Evolutionary conservation across 1,140 invertebrate genomes (phyloP), one percentile per base, ranked within the genome.

Genomic region (Polypedilum pembai): DNA sequence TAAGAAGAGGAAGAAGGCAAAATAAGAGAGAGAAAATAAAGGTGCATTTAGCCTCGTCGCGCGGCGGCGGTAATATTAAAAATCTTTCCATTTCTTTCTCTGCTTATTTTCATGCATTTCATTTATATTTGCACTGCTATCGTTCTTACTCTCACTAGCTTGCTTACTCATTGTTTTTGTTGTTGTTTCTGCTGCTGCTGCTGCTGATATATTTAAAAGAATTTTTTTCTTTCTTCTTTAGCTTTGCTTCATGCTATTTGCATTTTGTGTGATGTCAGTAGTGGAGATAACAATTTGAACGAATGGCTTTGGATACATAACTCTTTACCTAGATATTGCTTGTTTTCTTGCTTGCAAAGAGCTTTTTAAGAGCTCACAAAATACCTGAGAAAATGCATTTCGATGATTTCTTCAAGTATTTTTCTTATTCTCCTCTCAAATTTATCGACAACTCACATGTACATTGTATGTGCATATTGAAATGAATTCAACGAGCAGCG

Each of bases 31-130:
- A 56, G 45, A 56, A 56, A n/a, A 56, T n/a, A n/a, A 56, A 56
- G n/a, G 18, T 69, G 65, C 65, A 69, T 69, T 69, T 69, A 69
- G 65, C 65, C 65, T 21, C 65, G 65, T 18, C 65, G 17, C 65
- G 20, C 65, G 65, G 65, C 41, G 41, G 45, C 45, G n/a, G 45
- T n/a, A 56, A 66, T 66, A 66, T 66, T 69, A 69, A 69, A 69
- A 56, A 69, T 18, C 65, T 69, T 21, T n/a, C 20, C 65, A 20
- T 69, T 69, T 21, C 65, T 69, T 18, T 18, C 20, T n/a, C 65
- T 69, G 5, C 65, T 69, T 69, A 56, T n/a, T 56, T 56, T 56
- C 45, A n/a, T 56, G 45, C 45, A 56, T n/a, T n/a, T 33, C 1
- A n/a, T 56, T 56, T 56, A 56, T 56, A 56, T 56, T 56, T 56